Conservation (phyloP, 2,888 invertebrate genomes). For the Eucera pruinosa region DNA sequence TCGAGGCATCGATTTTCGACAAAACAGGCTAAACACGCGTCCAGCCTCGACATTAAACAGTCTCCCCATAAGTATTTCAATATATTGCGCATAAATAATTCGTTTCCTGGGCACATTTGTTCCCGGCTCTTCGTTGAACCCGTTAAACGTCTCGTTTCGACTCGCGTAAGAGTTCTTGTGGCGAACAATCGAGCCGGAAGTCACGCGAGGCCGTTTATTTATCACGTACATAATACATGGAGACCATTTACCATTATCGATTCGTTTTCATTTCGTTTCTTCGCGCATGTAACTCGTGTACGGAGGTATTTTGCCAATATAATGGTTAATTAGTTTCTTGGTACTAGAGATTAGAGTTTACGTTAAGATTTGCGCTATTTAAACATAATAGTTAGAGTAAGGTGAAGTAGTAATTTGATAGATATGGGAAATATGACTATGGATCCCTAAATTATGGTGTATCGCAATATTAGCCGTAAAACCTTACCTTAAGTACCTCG, state of each 20-base stretch:
- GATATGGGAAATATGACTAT: no score
- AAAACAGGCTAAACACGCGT: neutral
- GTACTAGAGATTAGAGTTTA: neutral
- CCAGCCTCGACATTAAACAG: neutral
- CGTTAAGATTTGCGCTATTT: no score
- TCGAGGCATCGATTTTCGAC: neutral
- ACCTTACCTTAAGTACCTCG: no score
- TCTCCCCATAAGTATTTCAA: slow-evolving; percentile 7
- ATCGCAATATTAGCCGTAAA: no score
- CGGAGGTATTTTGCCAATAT: neutral
- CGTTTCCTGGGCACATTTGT: neutral
- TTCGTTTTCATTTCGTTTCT: slow-evolving; percentile 31
- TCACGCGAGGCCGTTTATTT: slow-evolving; percentile 55
- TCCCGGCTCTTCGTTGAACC: neutral
- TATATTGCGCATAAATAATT: neutral
- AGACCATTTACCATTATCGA: slow-evolving; percentile 50
- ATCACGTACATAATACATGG: slow-evolving; percentile 37
- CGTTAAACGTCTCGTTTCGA: neutral
- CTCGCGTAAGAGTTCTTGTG: neutral
- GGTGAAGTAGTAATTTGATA: no score
- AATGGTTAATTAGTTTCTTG: neutral
- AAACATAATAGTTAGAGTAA: no score
- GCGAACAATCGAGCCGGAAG: slow-evolving; percentile 40
- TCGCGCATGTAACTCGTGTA: neutral
- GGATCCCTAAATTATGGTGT: no score